Evolutionary conservation across 2,113 vertebrate species (phyloP), one percentile per base, ranked within the genome.

Genomic region (Haplotaxodon microlepis): DNA sequence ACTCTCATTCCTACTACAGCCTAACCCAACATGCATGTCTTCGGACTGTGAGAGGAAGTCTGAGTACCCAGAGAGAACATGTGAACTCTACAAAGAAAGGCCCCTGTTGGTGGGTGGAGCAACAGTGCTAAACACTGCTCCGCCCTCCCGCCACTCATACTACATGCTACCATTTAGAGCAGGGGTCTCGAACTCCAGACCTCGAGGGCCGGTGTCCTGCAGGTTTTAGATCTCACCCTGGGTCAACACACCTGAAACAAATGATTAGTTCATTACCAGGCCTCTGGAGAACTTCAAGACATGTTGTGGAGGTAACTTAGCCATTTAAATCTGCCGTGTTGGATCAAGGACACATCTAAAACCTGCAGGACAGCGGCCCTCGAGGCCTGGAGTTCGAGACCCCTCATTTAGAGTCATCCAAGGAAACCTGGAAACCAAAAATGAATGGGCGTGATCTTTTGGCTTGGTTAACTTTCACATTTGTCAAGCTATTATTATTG

Each of bases 111-210:
- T 45, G 24, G 0, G 14, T 73, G 69, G 21, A 29, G 69, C 69
- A 73, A 29, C 69, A 47, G 69, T 73, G 40, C 40, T 11, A 73
- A 27, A 45, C n/a, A 47, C 40, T 47, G 24, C 24, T 0, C 1
- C 4, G 0, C 40, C 24, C 14, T 73, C 5, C 0, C 0, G 21
- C 40, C 40, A 45, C 40, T 73, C 1, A 45, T 73, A 24, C 14
- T 29, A 31, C 14, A 45, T 73, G 21, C 16, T 50, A 50, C 9
- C 40, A 31, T 19, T 76, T 19, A 71, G n/a, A 71, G 36, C 9
- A 38, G 38, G 38, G 38, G 38, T 11, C 38, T 38, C 1, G 38
- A 40, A 40, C 38, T 40, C 38, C 38, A 40, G 38, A 2, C 10
- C 38, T 40, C 38, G 10, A 40, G 38, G 4, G 10, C 10, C 10